phyloP scores from a whole-genome alignment of 2,888 invertebrate genomes.

The Cryptocheilus praepositus region DNA sequence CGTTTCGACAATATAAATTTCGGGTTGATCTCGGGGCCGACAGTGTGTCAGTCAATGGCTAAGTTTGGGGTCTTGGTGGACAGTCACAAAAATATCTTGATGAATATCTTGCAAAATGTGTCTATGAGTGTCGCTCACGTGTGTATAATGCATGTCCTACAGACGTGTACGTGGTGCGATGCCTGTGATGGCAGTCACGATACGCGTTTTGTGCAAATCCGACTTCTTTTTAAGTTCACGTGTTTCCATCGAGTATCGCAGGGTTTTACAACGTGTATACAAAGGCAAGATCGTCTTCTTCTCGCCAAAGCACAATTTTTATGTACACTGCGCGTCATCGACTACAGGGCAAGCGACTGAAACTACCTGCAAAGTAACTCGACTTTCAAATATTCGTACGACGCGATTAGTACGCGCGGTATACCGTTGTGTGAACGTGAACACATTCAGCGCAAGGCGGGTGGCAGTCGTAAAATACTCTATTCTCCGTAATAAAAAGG shows the following conservation, averaged over 20 bases:
- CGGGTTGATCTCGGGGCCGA: constrained; percentile 33
- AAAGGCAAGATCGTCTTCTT: constrained; percentile 18
- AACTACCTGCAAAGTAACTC: background rate
- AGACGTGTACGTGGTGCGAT: constrained; percentile 20
- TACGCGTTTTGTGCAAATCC: constrained; percentile 20
- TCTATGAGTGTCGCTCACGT: constrained; percentile 14
- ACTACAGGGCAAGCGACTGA: background rate
- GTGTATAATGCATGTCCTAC: constrained; percentile 8
- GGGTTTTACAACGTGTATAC: constrained; percentile 20
- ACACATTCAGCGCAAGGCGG: constrained; percentile 10
- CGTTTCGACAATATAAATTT: constrained; percentile 42
- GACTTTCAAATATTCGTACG: background rate
- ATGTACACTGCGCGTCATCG: constrained; percentile 25
- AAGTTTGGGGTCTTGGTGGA: constrained; percentile 51
- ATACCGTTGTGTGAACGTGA: constrained; percentile 2
- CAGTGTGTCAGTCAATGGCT: constrained; percentile 33
- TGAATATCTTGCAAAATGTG: constrained; percentile 58
- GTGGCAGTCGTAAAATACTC: constrained; percentile 19
- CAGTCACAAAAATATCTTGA: constrained; percentile 71
- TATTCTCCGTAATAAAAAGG: background rate
- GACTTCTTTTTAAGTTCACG: constrained; percentile 15
- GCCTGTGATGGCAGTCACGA: constrained; percentile 31
- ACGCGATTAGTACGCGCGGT: background rate
- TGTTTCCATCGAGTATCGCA: constrained; percentile 20
- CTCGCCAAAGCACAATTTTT: constrained; percentile 5